Conservation (phyloP, 2,888 invertebrate genomes). For the Drosophila pullipes region DNA sequence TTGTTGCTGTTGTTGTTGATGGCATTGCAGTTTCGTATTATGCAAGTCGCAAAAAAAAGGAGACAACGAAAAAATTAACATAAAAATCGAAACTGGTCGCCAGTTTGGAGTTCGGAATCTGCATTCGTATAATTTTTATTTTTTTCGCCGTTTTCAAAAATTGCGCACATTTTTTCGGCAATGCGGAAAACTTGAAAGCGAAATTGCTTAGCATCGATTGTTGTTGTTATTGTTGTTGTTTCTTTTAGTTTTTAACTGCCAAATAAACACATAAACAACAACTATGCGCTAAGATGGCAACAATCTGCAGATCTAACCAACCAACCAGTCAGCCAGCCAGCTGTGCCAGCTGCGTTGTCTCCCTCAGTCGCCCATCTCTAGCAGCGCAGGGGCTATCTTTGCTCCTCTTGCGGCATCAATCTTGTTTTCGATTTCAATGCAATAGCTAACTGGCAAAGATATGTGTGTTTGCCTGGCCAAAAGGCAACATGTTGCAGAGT, state of each 20-base stretch:
- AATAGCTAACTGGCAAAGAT: constrained; percentile 39
- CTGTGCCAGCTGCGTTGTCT: constrained; percentile 62
- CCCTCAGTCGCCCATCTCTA: constrained; percentile 35
- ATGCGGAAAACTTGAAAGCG: constrained; percentile 72
- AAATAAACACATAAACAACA: constrained; percentile 70
- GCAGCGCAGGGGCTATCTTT: constrained; percentile 7
- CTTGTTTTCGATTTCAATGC: constrained; percentile 76
- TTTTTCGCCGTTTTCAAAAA: constrained; percentile 24
- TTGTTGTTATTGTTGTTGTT: constrained; percentile 28
- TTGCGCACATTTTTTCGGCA: constrained; percentile 51
- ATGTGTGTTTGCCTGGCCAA: constrained; percentile 13
- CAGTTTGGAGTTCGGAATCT: constrained; percentile 21
- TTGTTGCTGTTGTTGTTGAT: constrained; percentile 14
- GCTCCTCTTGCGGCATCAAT: constrained; percentile 63
- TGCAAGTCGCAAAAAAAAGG: constrained; percentile 56
- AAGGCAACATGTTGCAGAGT: constrained; percentile 62
- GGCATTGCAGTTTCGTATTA: constrained; percentile 47
- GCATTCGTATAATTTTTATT: constrained; percentile 13
- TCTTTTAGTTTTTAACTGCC: constrained; percentile 42
- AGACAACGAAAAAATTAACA: constrained; percentile 3
- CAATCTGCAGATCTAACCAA: constrained; percentile 35
- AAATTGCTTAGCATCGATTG: constrained; percentile 44
- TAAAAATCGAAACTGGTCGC: constrained; percentile 73
- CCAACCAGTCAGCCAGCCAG: constrained; percentile 31
- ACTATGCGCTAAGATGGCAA: constrained; percentile 52